These are phyloP conservation scores for Noctuana brunneofusca DNA, from an alignment of 2,888 invertebrate species.

Conservation along the genomic window DNA sequence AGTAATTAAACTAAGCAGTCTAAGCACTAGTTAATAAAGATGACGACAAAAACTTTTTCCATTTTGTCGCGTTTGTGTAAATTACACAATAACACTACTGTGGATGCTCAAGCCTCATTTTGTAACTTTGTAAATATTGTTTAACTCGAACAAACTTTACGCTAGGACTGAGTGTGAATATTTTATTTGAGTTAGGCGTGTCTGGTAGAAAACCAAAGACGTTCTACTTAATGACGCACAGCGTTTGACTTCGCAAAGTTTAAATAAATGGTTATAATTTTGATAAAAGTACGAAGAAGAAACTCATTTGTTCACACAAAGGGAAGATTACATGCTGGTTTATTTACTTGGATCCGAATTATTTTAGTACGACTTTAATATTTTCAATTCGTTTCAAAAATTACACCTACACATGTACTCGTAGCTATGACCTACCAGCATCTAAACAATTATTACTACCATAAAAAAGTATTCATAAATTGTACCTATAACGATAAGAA, in stretches of 20 bases:
- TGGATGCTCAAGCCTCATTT: conserved; percentile 26
- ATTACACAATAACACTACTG: conserved; percentile 28
- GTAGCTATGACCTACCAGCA: no score
- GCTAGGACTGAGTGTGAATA: conserved; percentile 4
- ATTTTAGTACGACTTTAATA: neutral
- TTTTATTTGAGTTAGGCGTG: conserved; percentile 19
- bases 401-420: no score
- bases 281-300: neutral
- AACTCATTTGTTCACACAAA: neutral
- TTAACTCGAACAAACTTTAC: conserved; percentile 27
- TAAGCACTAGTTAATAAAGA: neutral
- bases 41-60: neutral
- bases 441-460: no score
- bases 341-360: neutral
- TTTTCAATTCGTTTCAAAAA: no score
- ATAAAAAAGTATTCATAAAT: no score
- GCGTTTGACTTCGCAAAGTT: neutral
- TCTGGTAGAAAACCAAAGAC: neutral
- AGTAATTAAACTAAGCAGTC: neutral
- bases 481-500: no score
- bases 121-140: conserved; percentile 31
- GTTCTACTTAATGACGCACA: neutral
- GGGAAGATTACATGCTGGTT: neutral
- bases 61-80: conserved; percentile 15
- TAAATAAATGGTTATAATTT: neutral